Conservation (phyloP, 2,888 invertebrate species). For the Aleiodes testaceus region DNA sequence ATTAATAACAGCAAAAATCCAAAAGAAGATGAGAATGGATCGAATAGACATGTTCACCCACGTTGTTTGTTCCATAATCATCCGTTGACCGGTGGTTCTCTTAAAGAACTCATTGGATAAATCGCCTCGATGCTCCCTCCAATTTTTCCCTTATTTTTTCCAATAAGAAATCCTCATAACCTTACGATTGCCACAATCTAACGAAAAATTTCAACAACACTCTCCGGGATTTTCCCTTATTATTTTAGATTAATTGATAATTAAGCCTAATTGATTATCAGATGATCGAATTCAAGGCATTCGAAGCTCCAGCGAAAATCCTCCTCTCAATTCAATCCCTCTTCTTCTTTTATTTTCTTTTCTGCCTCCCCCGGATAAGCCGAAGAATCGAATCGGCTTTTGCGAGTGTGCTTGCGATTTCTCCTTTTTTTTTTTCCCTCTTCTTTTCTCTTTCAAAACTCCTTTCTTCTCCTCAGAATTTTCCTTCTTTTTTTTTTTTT, state of each 20-base stretch:
- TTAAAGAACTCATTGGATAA: constrained; percentile 36
- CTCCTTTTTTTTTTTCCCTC: constrained; percentile 45
- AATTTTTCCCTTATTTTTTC: not conserved
- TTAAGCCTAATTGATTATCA: constrained; percentile 50
- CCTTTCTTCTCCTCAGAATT: constrained; percentile 7
- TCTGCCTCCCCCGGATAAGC: constrained; percentile 69
- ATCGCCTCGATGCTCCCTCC: not conserved
- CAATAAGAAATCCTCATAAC: constrained; percentile 1
- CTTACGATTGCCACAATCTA: constrained; percentile 7
- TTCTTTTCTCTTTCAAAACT: constrained; percentile 50
- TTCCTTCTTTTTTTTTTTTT: constrained; percentile 13
- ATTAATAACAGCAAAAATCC: constrained; percentile 61
- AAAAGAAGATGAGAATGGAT: constrained; percentile 63
- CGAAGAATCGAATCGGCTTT: constrained; percentile 30
- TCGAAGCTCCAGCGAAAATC: constrained; percentile 43
- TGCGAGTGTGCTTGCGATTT: constrained; percentile 26
- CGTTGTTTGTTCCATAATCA: constrained; percentile 36
- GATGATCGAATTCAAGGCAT: constrained; percentile 52
- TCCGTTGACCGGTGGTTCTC: constrained; percentile 36
- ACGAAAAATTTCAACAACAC: not conserved
- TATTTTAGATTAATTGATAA: constrained; percentile 39
- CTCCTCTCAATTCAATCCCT: constrained; percentile 24
- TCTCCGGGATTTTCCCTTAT: constrained; percentile 5
- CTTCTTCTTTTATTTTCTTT: constrained; percentile 52
- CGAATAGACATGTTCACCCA: constrained; percentile 55